Conservation (phyloP, 2,797 vertebrate species). For the Threskiornis aethiopicus region DNA sequence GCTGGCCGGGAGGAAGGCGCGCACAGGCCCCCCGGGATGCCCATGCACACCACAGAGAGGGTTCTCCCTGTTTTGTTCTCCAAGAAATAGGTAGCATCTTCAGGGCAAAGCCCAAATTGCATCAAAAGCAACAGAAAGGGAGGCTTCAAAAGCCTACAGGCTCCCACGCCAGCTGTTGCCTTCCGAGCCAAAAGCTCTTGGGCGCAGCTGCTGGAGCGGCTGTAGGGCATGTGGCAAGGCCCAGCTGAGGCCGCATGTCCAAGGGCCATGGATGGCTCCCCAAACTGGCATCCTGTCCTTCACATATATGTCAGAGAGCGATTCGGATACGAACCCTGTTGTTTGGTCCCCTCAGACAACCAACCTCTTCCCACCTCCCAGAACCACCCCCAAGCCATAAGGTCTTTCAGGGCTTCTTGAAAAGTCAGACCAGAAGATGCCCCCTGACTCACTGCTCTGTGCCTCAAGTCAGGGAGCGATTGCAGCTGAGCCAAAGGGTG, state of each 20-base stretch:
- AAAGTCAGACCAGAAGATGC: background rate
- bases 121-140: background rate
- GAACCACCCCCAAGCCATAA: background rate
- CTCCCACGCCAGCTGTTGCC: background rate
- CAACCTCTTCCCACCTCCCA: background rate
- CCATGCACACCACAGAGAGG: fast-evolving
- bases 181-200: background rate
- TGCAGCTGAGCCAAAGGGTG: fast-evolving
- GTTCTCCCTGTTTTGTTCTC: fast-evolving
- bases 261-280: fast-evolving
- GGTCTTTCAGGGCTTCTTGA: background rate
- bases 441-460: fast-evolving
- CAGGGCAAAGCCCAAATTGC: background rate
- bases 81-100: fast-evolving
- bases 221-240: fast-evolving
- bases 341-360: background rate
- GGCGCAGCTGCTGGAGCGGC: background rate
- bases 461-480: fast-evolving
- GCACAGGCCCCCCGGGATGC: fast-evolving
- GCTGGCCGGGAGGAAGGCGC: background rate
- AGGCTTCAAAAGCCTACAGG: background rate
- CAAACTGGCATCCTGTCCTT: too few relatives aligned
- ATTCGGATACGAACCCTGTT: fast-evolving
- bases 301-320: fast-evolving
- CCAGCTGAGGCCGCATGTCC: fast-evolving